Percentiles rank a stretch among this genome's conserved stretches.
Conservation (phyloP, 2,888 invertebrate species). For the Hecatera dysodea region DNA sequence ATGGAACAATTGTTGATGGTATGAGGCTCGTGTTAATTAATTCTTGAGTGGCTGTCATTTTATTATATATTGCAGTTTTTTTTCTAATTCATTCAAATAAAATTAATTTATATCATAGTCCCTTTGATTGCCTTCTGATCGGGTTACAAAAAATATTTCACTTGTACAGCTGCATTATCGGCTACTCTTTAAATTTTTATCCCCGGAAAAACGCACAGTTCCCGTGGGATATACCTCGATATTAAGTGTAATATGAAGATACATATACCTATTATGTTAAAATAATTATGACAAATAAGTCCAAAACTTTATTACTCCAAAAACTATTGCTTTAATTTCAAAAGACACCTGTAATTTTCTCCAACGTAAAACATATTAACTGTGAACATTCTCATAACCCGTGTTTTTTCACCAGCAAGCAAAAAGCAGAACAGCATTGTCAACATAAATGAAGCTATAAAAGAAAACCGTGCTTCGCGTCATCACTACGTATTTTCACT, state of each 20-base stretch:
- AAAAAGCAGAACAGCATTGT: conserved; percentile 29
- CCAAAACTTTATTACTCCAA: not conserved
- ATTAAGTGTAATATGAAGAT: too few relatives aligned
- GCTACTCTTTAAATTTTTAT: too few relatives aligned
- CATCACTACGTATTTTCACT: conserved; percentile 75
- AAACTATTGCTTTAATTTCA: conserved; percentile 6
- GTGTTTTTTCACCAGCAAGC: conserved; percentile 10
- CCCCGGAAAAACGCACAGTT: too few relatives aligned
- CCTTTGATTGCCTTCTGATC: too few relatives aligned
- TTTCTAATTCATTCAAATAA: too few relatives aligned
- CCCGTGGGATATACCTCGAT: too few relatives aligned
- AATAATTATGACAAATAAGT: conserved; percentile 1
- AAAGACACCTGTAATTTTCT: not conserved
- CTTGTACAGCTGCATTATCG: too few relatives aligned
- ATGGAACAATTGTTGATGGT: conserved; percentile 42
- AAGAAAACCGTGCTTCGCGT: conserved; percentile 43
- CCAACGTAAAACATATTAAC: conserved; percentile 21
- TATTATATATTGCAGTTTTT: too few relatives aligned
- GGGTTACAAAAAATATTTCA: too few relatives aligned
- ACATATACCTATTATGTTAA: too few relatives aligned
- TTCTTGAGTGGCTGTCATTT: not conserved
- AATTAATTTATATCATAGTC: too few relatives aligned
- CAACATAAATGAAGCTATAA: conserved; percentile 29
- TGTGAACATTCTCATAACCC: not conserved
- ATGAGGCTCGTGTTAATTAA: conserved; percentile 29